Evolutionary conservation across 2,888 invertebrate species (phyloP).

Genomic region (Standfussiana lucernea): DNA sequence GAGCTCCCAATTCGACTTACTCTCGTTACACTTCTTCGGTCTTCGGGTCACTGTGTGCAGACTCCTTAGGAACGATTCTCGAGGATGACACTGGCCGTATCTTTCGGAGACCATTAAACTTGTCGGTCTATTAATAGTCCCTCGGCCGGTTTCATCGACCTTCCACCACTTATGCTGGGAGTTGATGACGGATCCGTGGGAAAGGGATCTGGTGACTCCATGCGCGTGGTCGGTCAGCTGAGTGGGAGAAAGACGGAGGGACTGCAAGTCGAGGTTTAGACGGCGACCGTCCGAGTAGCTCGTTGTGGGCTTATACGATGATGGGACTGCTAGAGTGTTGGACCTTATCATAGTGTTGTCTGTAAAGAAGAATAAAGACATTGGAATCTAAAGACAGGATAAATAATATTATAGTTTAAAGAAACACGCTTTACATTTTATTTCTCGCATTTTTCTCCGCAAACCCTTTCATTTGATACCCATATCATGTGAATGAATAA

Average conservation of each 20-base stretch:
- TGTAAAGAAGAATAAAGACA: conserved; percentile 70
- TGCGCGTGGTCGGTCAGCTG: conserved; percentile 85
- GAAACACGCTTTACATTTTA: too few species aligned
- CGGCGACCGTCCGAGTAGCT: conserved; percentile 83
- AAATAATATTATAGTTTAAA: too few species aligned
- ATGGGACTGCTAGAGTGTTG: conserved; percentile 88
- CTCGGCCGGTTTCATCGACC: conserved; percentile 83
- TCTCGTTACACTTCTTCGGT: conserved; percentile 86
- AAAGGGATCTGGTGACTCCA: conserved; percentile 91
- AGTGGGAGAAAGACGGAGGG: conserved; percentile 83
- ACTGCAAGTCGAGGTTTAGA: conserved; percentile 84
- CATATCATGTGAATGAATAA: too few species aligned
- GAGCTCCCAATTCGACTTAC: conserved; percentile 88
- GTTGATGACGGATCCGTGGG: conserved; percentile 92
- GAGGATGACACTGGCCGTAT: conserved; percentile 82
- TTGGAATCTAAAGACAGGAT: background rate
- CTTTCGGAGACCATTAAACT: conserved; percentile 91
- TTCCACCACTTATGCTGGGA: conserved; percentile 89
- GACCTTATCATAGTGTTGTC: conserved; percentile 89
- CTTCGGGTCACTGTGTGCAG: conserved; percentile 87
- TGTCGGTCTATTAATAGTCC: conserved; percentile 90
- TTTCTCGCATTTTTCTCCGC: too few species aligned
- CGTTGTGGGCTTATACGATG: conserved; percentile 86
- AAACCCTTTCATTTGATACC: too few species aligned
- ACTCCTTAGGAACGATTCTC: conserved; percentile 86